Evolutionary conservation across 2,113 vertebrate genomes (phyloP), one percentile per base, ranked within the genome.

Genomic region (Oxyura jamaicensis): DNA sequence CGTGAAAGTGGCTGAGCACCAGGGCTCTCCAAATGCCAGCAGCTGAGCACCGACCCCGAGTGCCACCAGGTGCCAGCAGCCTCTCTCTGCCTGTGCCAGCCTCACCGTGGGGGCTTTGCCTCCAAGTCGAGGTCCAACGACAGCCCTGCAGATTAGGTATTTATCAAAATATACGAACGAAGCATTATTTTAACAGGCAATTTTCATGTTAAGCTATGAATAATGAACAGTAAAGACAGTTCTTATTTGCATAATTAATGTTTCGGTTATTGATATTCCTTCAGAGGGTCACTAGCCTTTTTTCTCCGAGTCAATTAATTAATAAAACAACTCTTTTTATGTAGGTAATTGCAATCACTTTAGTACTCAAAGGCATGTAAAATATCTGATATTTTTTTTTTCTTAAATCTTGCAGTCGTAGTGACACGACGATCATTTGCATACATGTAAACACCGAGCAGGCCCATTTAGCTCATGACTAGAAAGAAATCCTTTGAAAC

Each of bases 201-300:
- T 95, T 93, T 96, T 92, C 86, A 67, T 69, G 77, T 87, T 96
- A 84, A 96, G 90, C 8, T 26, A 91, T 92, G 94, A 96, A 88
- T 93, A 91, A 96, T 92, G 93, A 91, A 88, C 41, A 79, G 83
- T 89, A 93, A 94, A 89, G 92, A 88, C 86, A 83, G 69, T 52
- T 79, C 90, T 80, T 97, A 95, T 97, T 97, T 97, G 97, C 96
- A 97, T 98, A 98, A 98, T 97, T 97, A 98, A 98, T 35, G 92
- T 97, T 97, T 98, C 78, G 86, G 95, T 95, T 97, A 94, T 97
- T 97, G 96, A 93, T 97, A 98, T 97, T 97, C 96, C 94, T 98
- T 96, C 96, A 97, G 96, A 97, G 97, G 97, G 94, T 97, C 97
- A 96, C 93, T 28, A 94, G 97, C 94, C 95, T 95, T 96, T 97